Base-by-base conservation (phyloP, 37 sponge, comb jelly and placozoan species). In the Geodia barretti region DNA sequence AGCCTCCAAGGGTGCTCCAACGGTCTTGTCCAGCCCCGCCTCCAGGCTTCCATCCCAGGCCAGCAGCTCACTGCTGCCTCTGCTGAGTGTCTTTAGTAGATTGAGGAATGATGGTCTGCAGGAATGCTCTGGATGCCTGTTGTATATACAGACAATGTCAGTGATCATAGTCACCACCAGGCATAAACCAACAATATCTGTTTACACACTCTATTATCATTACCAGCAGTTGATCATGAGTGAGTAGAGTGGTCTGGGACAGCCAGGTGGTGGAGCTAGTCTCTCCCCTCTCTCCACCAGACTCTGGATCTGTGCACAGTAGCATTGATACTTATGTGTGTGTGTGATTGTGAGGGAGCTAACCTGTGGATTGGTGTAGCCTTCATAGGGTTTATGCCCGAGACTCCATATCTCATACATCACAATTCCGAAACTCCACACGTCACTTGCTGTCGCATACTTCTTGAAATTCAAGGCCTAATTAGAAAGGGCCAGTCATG, bases 341-440 rank as follows among this genome's bases (percentile, higher is more conserved):
- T n/a, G n/a, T n/a, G n/a, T n/a, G n/a, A 7, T 47, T 47, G 54
- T 47, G 54, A 47, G 14, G 54, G 54, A 14, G 14, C 54, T 47
- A 14, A 82, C 83, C 74, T 72, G 41, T 43, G 28, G 17, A 36
- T 63, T 63, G 28, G 32, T 39, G 41, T 36, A 35, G 24, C 54
- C 60, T 20, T 9, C 24, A 33, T 61, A 74, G 1, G 76, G 84
- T 31, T 83, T 83, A 3, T 36, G 40, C 29, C 84, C 84, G 19
- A 83, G 29, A 24, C 54, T 33, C 84, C 84, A 83, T 63, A 83
- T 83, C 60, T 83, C 84, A 66, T 66, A 83, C 62, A 83, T 40
- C 23, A 83, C 30, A 40, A 40, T 58, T 7, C 84, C 84, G 66
- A 66, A 83, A 60, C 76, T 75, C 75, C 76, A 83, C 34, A 83